Conservation (phyloP, 2,888 invertebrate species). For the Campoletis raptor region DNA sequence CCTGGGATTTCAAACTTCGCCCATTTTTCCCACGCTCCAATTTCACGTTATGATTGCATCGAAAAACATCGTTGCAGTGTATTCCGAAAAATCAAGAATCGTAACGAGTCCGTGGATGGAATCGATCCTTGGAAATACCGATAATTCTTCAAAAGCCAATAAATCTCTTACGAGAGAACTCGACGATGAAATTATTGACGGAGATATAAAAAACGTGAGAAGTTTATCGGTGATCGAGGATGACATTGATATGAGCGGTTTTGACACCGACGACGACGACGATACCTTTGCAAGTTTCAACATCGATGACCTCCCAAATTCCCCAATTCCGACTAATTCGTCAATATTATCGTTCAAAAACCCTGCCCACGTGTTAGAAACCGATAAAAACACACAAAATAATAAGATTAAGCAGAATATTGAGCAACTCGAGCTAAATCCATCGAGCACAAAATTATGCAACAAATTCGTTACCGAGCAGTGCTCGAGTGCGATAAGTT, state of each 20-base stretch:
- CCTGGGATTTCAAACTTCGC: constrained; percentile 73
- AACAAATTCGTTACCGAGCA: neutral
- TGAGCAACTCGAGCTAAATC: neutral
- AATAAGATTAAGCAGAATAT: neutral
- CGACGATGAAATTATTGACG: neutral
- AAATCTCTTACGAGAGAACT: neutral
- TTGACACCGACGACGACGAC: constrained; percentile 45
- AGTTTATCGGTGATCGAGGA: neutral
- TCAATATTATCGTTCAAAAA: constrained; percentile 1
- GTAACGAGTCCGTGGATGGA: constrained; percentile 69
- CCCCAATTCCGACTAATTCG: constrained; percentile 25
- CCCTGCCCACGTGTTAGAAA: neutral
- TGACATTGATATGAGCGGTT: constrained; percentile 32
- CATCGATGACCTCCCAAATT: constrained; percentile 42
- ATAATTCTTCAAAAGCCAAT: neutral
- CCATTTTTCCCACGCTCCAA: constrained; percentile 69
- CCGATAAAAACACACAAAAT: neutral
- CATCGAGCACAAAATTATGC: neutral
- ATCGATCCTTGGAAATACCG: neutral
- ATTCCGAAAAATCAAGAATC: constrained; percentile 77
- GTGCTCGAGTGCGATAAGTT: neutral
- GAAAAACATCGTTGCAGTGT: constrained; percentile 80
- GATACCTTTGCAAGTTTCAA: constrained; percentile 42
- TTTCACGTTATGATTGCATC: constrained; percentile 79
- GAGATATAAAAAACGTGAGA: neutral